Base-by-base conservation (phyloP, 2,888 invertebrate genomes). In the Scaptomyza parva region DNA sequence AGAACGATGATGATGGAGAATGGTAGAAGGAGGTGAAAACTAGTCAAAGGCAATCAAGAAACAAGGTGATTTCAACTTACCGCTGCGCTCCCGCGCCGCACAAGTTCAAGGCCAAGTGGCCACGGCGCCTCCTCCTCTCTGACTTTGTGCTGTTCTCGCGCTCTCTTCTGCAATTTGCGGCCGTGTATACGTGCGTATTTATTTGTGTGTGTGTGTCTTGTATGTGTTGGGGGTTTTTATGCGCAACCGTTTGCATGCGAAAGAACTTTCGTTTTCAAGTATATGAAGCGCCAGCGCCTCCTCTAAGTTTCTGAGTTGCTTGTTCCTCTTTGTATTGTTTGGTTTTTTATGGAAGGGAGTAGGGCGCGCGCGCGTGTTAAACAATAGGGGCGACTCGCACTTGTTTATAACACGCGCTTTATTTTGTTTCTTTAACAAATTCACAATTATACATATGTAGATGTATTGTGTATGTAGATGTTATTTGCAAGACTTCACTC, bases 181-280 rank as follows among this genome's bases (percentile, higher is more conserved):
- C 4, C 24, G 24, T 24, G 20, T 6, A 17, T 22, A n/a, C 30
- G 24, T 37, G 45, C 22, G 22, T 33, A 8, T 43, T 8, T 37
- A 20, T 44, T 18, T 63, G 33, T 40, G 43, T 35, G 40, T 59
- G 30, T 40, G 50, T 55, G 11, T 61, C n/a, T n/a, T n/a, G 35
- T 59, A 41, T 39, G 44, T 58, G 33, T 54, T 35, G 58, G 12
- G 41, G 37, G 12, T 47, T 51, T 61, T 70, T 75, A 65, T 76
- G 69, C 69, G 44, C 70, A 47, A 52, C 52, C 63, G 59, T 71
- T 72, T 62, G 61, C 60, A 84, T 75, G 86, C 70, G 58, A 77
- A 87, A 87, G 86, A 84, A 84, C 84, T 84, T 84, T 84, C 83
- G 88, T 88, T 84, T 84, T 84, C 86, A 72, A 71, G 76, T 76